These are phyloP conservation scores for Dipodomys stephensi DNA, from an alignment of 2,113 vertebrate genomes.

Conservation along the genomic window DNA sequence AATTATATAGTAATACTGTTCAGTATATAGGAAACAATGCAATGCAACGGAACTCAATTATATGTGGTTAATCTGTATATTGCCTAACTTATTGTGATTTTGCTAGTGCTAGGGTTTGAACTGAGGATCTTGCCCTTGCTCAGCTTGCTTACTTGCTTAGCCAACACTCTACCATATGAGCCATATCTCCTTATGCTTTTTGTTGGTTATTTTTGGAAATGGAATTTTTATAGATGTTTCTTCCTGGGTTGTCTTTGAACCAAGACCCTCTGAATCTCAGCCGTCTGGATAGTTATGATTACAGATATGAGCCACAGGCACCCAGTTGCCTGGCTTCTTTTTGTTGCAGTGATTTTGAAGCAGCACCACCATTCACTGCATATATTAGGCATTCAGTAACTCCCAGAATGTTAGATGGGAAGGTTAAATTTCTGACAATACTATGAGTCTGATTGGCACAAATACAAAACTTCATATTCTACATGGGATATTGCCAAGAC, in stretches of 20 bases:
- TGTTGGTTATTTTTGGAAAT: too few species aligned
- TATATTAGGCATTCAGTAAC: background rate
- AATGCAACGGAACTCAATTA: background rate
- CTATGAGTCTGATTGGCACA: background rate
- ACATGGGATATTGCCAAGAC: background rate
- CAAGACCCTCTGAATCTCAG: too few species aligned
- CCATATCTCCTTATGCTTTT: too few species aligned
- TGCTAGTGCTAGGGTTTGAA: too few species aligned
- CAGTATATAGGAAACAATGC: background rate
- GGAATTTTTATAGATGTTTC: too few species aligned
- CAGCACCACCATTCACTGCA: background rate
- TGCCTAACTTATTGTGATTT: background rate
- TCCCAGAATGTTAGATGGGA: background rate
- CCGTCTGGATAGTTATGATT: too few species aligned
- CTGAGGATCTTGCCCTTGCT: too few species aligned
- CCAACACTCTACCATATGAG: too few species aligned
- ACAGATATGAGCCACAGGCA: too few species aligned
- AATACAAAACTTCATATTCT: background rate
- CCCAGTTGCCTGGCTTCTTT: background rate
- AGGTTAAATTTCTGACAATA: background rate
- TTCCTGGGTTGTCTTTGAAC: too few species aligned
- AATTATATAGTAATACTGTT: background rate
- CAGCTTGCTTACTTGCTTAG: too few species aligned
- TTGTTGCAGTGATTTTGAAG: background rate
- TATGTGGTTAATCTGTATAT: background rate